These are phyloP conservation scores for Carollia perspicillata DNA, from an alignment of 2,113 vertebrate genomes.

Conservation along the genomic window DNA sequence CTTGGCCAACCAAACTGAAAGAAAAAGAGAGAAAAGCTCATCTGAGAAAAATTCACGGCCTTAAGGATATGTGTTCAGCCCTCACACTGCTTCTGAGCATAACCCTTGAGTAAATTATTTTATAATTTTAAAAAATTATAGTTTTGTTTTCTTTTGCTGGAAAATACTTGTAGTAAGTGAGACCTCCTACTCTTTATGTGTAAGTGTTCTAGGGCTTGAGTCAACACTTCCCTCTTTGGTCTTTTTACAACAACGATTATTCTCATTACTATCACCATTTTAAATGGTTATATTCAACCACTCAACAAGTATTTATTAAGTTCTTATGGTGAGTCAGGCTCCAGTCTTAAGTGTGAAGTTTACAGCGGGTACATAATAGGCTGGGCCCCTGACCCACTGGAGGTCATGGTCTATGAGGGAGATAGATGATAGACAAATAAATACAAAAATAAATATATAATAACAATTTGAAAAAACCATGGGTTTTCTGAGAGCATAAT, in stretches of 20 bases:
- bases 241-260: not conserved
- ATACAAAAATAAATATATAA: not conserved
- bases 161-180: not conserved
- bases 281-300: not conserved
- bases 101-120: slow-evolving; percentile 12
- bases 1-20: not conserved
- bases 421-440: not conserved
- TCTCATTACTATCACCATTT: not conserved
- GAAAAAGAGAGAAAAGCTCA: not conserved
- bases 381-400: not conserved
- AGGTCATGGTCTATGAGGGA: not conserved
- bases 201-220: not conserved
- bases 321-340: not conserved
- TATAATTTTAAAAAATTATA: not conserved
- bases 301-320: not conserved
- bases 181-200: not conserved
- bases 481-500: slow-evolving; percentile 23
- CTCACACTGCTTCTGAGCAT: not conserved
- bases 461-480: not conserved
- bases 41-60: not conserved
- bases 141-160: not conserved
- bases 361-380: not conserved
- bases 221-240: not conserved
- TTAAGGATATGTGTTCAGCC: not conserved
- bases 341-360: not conserved